phyloP scores from a whole-genome alignment of 2,797 vertebrate genomes.

The Karalla daura region DNA sequence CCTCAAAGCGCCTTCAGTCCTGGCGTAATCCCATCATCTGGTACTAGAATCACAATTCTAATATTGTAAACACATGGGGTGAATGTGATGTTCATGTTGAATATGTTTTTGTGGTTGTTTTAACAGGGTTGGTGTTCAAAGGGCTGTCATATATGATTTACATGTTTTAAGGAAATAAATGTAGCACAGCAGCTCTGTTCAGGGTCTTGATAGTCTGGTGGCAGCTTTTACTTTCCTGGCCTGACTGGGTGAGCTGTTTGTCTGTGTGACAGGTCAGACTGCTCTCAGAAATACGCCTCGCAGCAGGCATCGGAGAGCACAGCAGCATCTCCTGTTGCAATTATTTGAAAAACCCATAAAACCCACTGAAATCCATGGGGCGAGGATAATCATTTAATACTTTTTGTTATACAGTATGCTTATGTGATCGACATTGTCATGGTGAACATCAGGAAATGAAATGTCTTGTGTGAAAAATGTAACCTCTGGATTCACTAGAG shows the following conservation, averaged over 20 bases:
- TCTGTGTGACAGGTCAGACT: conserved; percentile 63
- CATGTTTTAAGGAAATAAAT: neutral
- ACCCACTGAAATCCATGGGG: conserved; percentile 1
- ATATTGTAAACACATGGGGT: neutral
- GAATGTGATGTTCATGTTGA: neutral
- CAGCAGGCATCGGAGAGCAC: conserved; percentile 12
- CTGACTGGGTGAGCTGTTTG: conserved; percentile 28
- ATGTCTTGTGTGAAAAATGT: conserved; percentile 5
- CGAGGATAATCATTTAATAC: conserved; percentile 25
- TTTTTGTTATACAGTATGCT: conserved; percentile 28
- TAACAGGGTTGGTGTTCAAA: neutral
- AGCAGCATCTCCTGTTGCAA: conserved; percentile 32
- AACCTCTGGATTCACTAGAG: neutral
- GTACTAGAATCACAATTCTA: conserved; percentile 11
- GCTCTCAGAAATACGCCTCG: conserved; percentile 53
- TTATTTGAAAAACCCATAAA: conserved; percentile 23
- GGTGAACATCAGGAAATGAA: neutral
- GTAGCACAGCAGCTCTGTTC: neutral
- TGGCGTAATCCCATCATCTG: conserved; percentile 14
- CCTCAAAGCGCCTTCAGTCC: neutral
- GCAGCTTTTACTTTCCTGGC: conserved; percentile 10
- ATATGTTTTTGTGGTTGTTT: neutral
- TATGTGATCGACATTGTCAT: conserved; percentile 10
- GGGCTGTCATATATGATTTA: neutral
- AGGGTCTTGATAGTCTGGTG: neutral